Conservation (phyloP, 2,797 vertebrate genomes). For the Micromesistius poutassou region DNA sequence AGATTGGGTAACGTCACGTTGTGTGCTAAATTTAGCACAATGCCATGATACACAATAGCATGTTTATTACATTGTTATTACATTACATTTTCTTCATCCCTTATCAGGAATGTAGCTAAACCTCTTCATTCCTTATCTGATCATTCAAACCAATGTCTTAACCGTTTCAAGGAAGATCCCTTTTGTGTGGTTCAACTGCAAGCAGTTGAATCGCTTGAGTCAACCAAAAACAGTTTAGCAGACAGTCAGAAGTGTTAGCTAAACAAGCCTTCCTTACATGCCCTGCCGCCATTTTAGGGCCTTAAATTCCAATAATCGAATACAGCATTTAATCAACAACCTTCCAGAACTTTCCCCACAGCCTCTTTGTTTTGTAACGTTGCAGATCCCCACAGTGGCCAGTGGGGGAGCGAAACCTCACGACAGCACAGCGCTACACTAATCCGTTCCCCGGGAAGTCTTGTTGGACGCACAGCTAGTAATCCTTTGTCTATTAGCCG, state of each 20-base stretch:
- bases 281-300: neutral
- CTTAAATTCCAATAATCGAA: neutral
- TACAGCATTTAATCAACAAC: neutral
- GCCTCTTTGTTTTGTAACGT: neutral
- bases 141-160: neutral
- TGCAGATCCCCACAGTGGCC: neutral
- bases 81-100: neutral
- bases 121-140: neutral
- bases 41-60: neutral
- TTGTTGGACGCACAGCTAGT: conserved; percentile 21
- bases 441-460: neutral
- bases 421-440: neutral
- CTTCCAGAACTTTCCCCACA: neutral
- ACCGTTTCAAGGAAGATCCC: neutral
- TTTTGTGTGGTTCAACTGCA: neutral
- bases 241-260: neutral
- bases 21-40: conserved; percentile 4
- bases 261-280: neutral
- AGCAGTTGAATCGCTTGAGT: too few relatives aligned
- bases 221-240: neutral
- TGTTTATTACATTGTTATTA: neutral
- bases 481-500: conserved; percentile 68
- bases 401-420: neutral
- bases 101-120: neutral
- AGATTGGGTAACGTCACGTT: neutral